phyloP scores from a whole-genome alignment of 2,113 vertebrate genomes.

The Sus scrofa region DNA sequence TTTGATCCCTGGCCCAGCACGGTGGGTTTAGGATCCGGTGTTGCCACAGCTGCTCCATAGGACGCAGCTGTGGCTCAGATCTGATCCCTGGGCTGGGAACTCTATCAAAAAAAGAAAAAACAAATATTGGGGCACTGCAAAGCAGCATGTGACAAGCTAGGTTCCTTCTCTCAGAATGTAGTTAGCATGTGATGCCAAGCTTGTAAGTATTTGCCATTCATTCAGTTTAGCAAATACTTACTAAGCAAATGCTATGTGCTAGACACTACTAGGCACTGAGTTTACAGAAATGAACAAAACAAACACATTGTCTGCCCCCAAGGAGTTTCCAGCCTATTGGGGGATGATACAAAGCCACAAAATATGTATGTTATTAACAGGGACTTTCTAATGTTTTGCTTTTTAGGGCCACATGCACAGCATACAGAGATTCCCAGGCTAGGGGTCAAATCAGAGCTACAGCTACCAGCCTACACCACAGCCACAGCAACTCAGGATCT shows the following conservation, averaged over 20 bases:
- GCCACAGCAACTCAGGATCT: too few species aligned
- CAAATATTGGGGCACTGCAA: background rate
- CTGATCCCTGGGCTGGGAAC: too few species aligned
- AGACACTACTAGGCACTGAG: background rate
- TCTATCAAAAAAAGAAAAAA: too few species aligned
- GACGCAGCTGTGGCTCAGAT: too few species aligned
- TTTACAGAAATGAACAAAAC: conserved; percentile 22
- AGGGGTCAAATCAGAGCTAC: too few species aligned
- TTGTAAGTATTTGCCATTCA: background rate
- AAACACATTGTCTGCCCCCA: background rate
- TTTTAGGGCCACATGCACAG: too few species aligned
- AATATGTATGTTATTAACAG: too few species aligned
- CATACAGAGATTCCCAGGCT: too few species aligned
- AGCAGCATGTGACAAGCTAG: background rate
- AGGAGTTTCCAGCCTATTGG: background rate
- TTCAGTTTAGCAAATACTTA: conserved; percentile 9
- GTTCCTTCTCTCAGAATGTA: conserved; percentile 9
- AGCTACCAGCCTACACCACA: too few species aligned
- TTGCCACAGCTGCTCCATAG: too few species aligned
- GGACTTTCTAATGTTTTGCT: background rate
- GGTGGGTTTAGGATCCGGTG: too few species aligned
- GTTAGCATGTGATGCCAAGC: background rate
- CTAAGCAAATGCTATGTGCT: background rate
- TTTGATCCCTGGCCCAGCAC: too few species aligned
- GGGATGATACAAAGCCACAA: background rate